Conservation (phyloP, 2,888 invertebrate species). For the Drosophila fulvimacula region DNA sequence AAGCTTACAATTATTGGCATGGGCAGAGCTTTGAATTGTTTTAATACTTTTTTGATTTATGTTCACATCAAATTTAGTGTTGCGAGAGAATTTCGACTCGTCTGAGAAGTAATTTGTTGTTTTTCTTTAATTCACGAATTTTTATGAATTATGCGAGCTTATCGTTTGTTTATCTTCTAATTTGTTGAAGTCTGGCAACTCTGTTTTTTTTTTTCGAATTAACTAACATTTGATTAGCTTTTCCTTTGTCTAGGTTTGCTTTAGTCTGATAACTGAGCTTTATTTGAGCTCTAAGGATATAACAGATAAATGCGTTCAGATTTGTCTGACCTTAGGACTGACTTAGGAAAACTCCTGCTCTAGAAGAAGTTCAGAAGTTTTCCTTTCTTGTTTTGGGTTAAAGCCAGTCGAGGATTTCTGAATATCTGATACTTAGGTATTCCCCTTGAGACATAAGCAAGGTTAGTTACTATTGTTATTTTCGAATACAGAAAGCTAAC, state of each 20-base stretch:
- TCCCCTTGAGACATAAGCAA: background rate
- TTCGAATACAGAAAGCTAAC: background rate
- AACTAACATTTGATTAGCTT: background rate
- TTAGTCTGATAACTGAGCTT: background rate
- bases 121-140: too few relatives aligned
- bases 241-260: background rate
- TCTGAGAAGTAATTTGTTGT: background rate
- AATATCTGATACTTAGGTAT: background rate
- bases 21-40: background rate
- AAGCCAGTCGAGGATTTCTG: background rate
- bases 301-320: background rate
- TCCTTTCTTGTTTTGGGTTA: background rate
- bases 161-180: background rate
- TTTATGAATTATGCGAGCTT: too few relatives aligned
- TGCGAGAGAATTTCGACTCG: background rate
- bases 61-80: background rate
- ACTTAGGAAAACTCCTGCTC: background rate
- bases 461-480: background rate
- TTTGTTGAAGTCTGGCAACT: background rate
- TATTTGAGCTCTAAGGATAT: background rate
- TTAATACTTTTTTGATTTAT: background rate
- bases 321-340: too few relatives aligned
- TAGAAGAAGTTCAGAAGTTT: background rate
- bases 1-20: background rate
- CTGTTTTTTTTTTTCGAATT: background rate